Evolutionary conservation across 2,888 invertebrate genomes (phyloP), one percentile per base, ranked within the genome.

Genomic region (Fabriciana adippe): DNA sequence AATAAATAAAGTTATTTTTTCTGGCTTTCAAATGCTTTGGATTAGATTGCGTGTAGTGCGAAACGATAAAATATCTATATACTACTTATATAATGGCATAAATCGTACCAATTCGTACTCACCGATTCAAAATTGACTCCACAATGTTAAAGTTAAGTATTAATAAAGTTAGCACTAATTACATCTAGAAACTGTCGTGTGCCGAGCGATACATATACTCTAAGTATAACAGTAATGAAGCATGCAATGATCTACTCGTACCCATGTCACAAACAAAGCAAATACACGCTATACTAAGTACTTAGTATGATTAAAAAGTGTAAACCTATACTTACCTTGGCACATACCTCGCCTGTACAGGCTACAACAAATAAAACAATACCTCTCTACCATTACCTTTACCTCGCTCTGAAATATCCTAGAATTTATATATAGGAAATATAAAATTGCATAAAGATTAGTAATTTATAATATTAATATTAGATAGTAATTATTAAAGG

Each of bases 391-490:
- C 86, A 78, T 80, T 86, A 90, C 91, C 89, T 81, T 87, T 89
- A 91, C 89, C 89, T 87, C 78, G 83, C 86, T 90, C 90, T 92
- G 90, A 80, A 89, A 87, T 86, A 83, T 80, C 79, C 79, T 83
- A 81, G 83, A 84, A 78, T 81, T 84, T 76, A 86, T 85, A 83
- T 78, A 84, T 82, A 84, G 82, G 82, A 79, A 84, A 85, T 85
- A 87, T 85, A 85, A 75, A 81, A 81, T 80, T 83, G 83, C 83
- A 85, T 83, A 84, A 85, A 77, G 83, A 91, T 91, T 91, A 91
- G 91, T 91, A 91, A 76, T 89, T 89, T 86, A 90, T 89, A 89
- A 88, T 90, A 88, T 85, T 89, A 90, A 87, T 89, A 90, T 81
- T 80, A 84, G 83, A 89, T 90, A 89, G 82, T 87, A 75, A 73